Conservation (phyloP, 2,113 vertebrate genomes). For the Mirounga angustirostris region DNA sequence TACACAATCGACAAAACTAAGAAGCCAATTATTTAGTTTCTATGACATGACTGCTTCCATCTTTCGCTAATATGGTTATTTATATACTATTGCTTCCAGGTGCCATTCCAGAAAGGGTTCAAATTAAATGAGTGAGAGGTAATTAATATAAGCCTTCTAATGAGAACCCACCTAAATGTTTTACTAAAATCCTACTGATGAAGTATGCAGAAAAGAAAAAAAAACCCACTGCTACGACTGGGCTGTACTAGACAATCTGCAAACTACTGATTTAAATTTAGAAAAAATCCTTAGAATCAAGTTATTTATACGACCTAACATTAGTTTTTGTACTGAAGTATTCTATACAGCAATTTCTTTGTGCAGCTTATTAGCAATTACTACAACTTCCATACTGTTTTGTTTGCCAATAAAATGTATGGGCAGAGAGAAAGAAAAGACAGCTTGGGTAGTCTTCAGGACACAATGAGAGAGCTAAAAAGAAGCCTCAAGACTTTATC, state of each 20-base stretch:
- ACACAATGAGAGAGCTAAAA: not conserved
- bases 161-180: not conserved
- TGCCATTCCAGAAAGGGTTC: not conserved
- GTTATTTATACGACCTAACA: not conserved
- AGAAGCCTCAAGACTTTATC: not conserved
- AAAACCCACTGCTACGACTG: not conserved
- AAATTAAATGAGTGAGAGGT: slow-evolving; percentile 16
- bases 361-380: not conserved
- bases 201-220: not conserved
- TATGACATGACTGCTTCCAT: not conserved
- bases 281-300: slow-evolving; percentile 39
- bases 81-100: not conserved
- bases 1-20: not conserved
- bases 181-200: slow-evolving; percentile 41
- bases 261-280: slow-evolving; percentile 16
- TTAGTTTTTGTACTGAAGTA: slow-evolving; percentile 7
- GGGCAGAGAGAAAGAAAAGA: not conserved
- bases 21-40: not conserved
- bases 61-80: not conserved
- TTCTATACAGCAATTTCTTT: not conserved
- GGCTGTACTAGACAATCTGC: not conserved
- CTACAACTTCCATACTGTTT: not conserved
- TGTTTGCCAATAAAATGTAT: not conserved
- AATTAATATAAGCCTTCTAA: not conserved
- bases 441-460: not conserved